Evolutionary conservation across 2,797 vertebrate species (phyloP).

Genomic region (Eulemur mongoz): DNA sequence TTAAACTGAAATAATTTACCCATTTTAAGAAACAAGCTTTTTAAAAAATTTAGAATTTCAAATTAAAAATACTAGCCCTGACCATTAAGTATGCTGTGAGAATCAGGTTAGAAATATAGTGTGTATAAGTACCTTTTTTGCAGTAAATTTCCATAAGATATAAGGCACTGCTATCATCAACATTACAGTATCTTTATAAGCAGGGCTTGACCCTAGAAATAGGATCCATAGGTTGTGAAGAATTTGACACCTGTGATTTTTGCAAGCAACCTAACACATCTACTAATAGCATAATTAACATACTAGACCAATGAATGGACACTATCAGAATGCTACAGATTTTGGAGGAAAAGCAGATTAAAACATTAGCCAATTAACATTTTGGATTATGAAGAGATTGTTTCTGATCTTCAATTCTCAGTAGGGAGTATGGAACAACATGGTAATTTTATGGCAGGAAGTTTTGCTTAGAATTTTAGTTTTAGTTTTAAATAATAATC

Average conservation of each 20-base stretch:
- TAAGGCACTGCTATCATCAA: neutral
- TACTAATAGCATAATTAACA: neutral
- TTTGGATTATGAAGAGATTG: neutral
- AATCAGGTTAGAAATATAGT: neutral
- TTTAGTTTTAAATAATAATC: neutral
- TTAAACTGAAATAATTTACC: neutral
- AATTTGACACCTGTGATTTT: neutral
- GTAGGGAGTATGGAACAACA: neutral
- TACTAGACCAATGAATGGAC: neutral
- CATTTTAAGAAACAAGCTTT: neutral
- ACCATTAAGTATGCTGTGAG: neutral
- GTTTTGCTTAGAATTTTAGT: neutral
- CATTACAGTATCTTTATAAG: neutral
- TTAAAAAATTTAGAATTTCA: neutral
- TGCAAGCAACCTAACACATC: neutral
- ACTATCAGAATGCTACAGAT: neutral
- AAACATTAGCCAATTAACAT: neutral
- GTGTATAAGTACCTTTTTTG: neutral
- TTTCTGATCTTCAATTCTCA: neutral
- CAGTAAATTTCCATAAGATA: neutral
- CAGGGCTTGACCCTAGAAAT: neutral
- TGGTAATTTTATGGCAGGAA: neutral
- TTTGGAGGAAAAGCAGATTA: neutral
- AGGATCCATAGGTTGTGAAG: neutral
- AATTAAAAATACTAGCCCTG: neutral